Base-by-base conservation (phyloP, 2,888 invertebrate genomes). In the Prosapia bicincta region DNA sequence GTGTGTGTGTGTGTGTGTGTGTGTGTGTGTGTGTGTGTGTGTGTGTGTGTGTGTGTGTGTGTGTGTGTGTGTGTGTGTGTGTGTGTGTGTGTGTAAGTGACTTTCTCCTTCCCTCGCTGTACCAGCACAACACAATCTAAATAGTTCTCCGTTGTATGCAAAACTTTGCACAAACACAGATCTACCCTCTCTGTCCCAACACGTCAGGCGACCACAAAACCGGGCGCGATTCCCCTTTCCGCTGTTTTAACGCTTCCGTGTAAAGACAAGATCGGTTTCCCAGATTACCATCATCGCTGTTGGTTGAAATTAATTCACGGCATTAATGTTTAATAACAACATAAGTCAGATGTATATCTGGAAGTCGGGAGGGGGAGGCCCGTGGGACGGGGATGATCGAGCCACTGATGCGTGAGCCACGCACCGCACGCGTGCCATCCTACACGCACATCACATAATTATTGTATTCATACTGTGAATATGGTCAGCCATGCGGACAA, bases 391-490 rank as follows among this genome's bases (percentile, higher is more conserved):
- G 20, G 66, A 38, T 28, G 28, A n/a, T 28, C 30, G 68, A 25
- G n/a, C 69, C 71, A 23, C 69, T 43, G 66, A 54, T 23, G 66
- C 75, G 54, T 67, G 43, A 38, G 66, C 26, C 66, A 28, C 65
- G 66, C 67, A 23, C 28, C 30, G 30, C 68, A 73, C 73, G 73
- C 65, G 71, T 71, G 71, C n/a, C 30, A 66, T 23, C 32, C 26
- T 32, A 30, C 73, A 72, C 76, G 69, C 76, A 67, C 72, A 24
- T 30, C 38, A 24, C 65, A 67, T 74, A 76, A 76, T 76, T 76
- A 76, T 76, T 68, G 66, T 71, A 76, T 76, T 76, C 71, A 74
- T 28, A 69, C 65, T 69, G 20, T 54, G n/a, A 69, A 74, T 54
- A 74, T 65, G 74, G 32, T 24, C 74, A 69, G 69, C 65, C 43